A percentile compares a stretch with the other conserved stretches of the same genome.
phyloP scores from a whole-genome alignment of 2,797 vertebrate species.

The Syndactyla subalaris region DNA sequence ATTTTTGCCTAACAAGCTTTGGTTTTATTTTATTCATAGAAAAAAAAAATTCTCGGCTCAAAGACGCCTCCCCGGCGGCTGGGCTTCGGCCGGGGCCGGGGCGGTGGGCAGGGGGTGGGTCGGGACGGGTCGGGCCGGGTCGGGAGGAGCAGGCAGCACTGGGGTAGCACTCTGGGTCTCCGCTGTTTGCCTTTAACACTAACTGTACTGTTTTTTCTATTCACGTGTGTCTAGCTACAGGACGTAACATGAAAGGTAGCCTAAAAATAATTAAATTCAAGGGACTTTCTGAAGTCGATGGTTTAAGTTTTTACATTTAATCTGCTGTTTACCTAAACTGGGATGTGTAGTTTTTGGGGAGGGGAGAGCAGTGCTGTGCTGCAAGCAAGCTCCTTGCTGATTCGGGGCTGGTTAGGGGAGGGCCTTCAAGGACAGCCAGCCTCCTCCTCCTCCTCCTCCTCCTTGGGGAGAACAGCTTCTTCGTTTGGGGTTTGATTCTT shows the following conservation, averaged over 20 bases:
- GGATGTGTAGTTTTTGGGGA: conserved; percentile 74
- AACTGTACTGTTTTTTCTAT: conserved; percentile 94
- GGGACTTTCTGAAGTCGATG: conserved; percentile 81
- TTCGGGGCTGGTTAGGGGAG: conserved; percentile 52
- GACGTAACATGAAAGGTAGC: conserved; percentile 91
- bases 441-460: background rate
- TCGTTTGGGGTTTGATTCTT: background rate
- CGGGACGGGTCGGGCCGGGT: conserved; percentile 33
- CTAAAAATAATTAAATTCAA: conserved; percentile 84
- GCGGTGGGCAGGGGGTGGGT: conserved; percentile 33
- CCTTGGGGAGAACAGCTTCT: background rate
- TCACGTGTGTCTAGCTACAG: conserved; percentile 92
- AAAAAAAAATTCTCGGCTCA: conserved; percentile 80
- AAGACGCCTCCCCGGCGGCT: conserved; percentile 69
- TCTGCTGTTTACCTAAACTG: conserved; percentile 88
- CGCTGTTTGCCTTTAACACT: conserved; percentile 98
- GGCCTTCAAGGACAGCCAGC: conserved; percentile 51
- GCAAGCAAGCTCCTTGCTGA: conserved; percentile 69
- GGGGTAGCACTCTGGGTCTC: conserved; percentile 83
- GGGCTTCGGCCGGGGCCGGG: conserved; percentile 77
- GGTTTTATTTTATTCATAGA: conserved; percentile 86
- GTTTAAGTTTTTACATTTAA: conserved; percentile 86
- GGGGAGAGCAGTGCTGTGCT: conserved; percentile 73
- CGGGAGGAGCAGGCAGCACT: conserved; percentile 81
- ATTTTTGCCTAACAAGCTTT: conserved; percentile 89